Percentiles rank a stretch among this genome's conserved stretches.
phyloP scores from a whole-genome alignment of 2,888 invertebrate species.

The Thera obeliscata region DNA sequence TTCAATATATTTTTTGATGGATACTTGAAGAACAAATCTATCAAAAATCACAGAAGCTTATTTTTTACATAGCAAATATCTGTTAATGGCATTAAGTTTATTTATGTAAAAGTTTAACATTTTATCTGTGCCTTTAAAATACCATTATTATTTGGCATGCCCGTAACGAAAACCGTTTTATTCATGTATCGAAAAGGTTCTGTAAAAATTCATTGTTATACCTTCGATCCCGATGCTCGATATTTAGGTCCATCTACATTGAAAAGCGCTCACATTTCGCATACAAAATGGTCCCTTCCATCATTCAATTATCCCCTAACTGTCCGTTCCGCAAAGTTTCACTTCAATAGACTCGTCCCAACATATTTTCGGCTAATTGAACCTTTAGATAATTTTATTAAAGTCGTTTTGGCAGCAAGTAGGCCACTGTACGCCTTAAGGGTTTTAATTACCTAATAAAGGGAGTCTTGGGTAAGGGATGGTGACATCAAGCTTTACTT shows the following conservation, averaged over 20 bases:
- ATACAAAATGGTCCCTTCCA: slow-evolving; percentile 38
- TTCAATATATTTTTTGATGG: too few species aligned
- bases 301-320: slow-evolving; percentile 41
- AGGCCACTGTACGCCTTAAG: slow-evolving; percentile 9
- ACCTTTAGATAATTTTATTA: slow-evolving; percentile 38
- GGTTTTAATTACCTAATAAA: slow-evolving; percentile 28
- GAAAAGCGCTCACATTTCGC: slow-evolving; percentile 37
- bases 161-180: neutral
- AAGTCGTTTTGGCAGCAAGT: slow-evolving; percentile 26
- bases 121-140: neutral
- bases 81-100: too few species aligned
- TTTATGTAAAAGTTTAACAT: too few species aligned
- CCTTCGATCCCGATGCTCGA: slow-evolving; percentile 5
- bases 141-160: neutral
- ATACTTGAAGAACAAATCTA: too few species aligned
- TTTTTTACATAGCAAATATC: too few species aligned
- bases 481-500: slow-evolving; percentile 24
- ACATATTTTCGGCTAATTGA: slow-evolving; percentile 39
- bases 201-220: slow-evolving; percentile 14
- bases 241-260: slow-evolving; percentile 31
- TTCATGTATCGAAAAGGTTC: slow-evolving; percentile 15
- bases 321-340: slow-evolving; percentile 26
- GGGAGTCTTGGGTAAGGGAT: slow-evolving; percentile 15
- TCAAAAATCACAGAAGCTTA: too few species aligned
- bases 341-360: slow-evolving; percentile 34